Evolutionary conservation across 2,888 invertebrate genomes (phyloP).

Genomic region (Ophonus ardosiacus): DNA sequence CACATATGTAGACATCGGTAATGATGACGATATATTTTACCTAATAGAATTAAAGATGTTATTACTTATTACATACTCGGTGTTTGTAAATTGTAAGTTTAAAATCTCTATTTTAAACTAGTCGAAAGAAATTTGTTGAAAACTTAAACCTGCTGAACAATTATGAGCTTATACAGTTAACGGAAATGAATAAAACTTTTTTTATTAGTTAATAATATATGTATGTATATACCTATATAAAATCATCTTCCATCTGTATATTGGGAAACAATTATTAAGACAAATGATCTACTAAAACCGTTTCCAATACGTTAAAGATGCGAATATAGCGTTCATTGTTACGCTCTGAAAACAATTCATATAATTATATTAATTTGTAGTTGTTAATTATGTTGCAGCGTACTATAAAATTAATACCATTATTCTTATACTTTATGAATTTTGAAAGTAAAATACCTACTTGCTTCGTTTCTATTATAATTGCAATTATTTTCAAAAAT

Average conservation of each 20-base stretch:
- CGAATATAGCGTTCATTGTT: conserved; percentile 16
- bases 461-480: conserved; percentile 16
- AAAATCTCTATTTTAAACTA: no score
- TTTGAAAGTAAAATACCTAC: conserved; percentile 16
- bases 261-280: conserved; percentile 33
- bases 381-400: conserved; percentile 25
- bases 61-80: no score
- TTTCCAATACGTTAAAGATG: conserved; percentile 35
- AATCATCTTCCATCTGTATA: conserved; percentile 16
- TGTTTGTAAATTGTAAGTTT: no score
- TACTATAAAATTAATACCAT: conserved; percentile 46
- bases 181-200: neutral
- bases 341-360: conserved; percentile 42
- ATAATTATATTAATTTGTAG: conserved; percentile 39
- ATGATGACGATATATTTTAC: no score
- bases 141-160: no score
- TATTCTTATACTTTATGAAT: conserved; percentile 42
- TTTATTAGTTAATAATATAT: neutral
- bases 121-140: no score
- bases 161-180: neutral
- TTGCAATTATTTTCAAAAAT: conserved; percentile 5
- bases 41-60: no score
- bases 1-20: no score
- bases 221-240: no score
- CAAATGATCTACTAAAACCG: conserved; percentile 35